Evolutionary conservation across 2,797 vertebrate genomes (phyloP).

Genomic region (Sebastes glaucus): DNA sequence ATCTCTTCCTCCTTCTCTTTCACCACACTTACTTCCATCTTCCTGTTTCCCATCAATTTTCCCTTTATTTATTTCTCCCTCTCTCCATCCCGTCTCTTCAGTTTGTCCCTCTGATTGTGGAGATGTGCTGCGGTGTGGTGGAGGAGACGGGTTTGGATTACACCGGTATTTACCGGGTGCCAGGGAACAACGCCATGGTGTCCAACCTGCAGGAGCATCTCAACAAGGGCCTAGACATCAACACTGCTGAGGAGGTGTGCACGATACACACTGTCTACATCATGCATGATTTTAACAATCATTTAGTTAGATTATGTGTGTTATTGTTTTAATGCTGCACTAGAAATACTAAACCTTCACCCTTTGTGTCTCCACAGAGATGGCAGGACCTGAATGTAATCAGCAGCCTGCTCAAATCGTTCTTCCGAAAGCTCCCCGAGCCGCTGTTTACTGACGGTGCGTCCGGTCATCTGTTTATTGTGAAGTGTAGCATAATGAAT

Average conservation of each 20-base stretch:
- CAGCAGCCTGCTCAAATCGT: conserved; percentile 95
- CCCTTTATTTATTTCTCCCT: background rate
- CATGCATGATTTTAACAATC: background rate
- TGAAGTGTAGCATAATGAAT: background rate
- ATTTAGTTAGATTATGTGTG: background rate
- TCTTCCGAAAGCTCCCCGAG: conserved; percentile 95
- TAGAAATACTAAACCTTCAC: background rate
- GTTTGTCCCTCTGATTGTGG: conserved; percentile 94
- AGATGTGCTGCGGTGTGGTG: conserved; percentile 92
- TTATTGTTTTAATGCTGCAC: background rate
- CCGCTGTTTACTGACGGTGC: conserved; percentile 95
- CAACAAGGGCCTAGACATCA: conserved; percentile 93
- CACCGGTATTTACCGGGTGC: conserved; percentile 95
- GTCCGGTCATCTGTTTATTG: conserved; percentile 20
- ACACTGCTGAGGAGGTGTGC: conserved; percentile 91
- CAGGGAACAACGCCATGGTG: conserved; percentile 95
- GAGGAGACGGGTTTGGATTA: conserved; percentile 93
- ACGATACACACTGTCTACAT: background rate
- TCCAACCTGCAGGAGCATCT: conserved; percentile 96
- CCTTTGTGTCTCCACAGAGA: conserved; percentile 76
- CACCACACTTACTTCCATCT: background rate
- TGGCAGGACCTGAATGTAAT: conserved; percentile 98
- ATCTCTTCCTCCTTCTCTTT: background rate
- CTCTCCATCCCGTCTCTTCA: conserved; percentile 42
- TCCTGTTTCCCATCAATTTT: background rate